Base-by-base conservation (phyloP, 2,797 vertebrate genomes). In the Scleropages formosus region DNA sequence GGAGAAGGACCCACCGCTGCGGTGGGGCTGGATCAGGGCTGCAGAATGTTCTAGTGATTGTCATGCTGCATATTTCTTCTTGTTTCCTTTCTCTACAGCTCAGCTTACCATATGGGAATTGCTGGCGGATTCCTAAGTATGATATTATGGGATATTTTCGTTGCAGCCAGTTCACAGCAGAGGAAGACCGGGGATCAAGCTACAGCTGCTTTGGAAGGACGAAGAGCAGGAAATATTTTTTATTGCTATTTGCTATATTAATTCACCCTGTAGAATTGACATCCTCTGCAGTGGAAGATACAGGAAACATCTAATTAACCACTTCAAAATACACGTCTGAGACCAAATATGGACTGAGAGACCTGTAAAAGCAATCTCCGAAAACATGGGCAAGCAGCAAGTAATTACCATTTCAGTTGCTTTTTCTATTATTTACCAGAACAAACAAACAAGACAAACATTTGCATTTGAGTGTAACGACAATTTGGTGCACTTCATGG, bases 281-380 rank as follows among this genome's bases (percentile, higher is more conserved):
- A 80, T 80, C 82, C 72, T 79, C 76, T 73, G 63, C 72, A 75
- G 65, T 73, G 58, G 49, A 79, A 69, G 79, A 84, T 72, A 81
- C 72, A 79, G 80, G 78, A 83, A 80, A 79, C 53, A 8, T 75
- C 78, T 75, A 79, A 83, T 82, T 79, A 82, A 72, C 62, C 63
- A 61, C 72, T 76, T 76, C 72, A 75, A 72, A 63, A 75, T 77
- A 79, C 78, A 83, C 78, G 83, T 82, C 51, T 31, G 27, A 71
- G 15, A 64, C 15, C 15, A 70, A 76, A 22, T 20, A 39, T 65
- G 39, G 68, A 80, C 68, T 75, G 56, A 70, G 22, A 39, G 63
- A 62, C 49, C 59, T 73, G 72, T 15, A 10, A 27, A 73, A 49
- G 59, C 12, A 4, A 73, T 73, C 22, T 18, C 8, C 22, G 15